Evolutionary conservation across 2,888 invertebrate species (phyloP), one percentile per base, ranked within the genome.

Genomic region (Brachylomia viminalis): DNA sequence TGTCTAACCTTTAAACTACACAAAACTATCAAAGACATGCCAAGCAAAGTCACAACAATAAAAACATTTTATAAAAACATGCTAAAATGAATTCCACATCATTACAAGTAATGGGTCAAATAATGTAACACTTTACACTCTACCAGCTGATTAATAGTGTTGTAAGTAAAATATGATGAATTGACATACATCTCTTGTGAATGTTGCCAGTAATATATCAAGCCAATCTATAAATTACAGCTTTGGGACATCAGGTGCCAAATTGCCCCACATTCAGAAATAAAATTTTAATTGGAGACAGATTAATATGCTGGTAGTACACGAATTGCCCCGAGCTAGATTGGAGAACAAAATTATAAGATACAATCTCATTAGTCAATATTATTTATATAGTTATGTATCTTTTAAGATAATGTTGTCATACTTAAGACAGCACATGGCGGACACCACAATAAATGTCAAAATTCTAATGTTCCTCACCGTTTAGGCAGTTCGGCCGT

Each of bases 91-190:
- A 77, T 77, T 77, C 33, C n/a, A 47, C 72, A 56, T 80, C 77
- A 75, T 70, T 66, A 72, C 58, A 75, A 65, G 62, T 83, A 77
- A 74, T 81, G 58, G 49, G 47, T 81, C 54, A 56, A 61, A 23
- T 85, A 84, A 77, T 83, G 83, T 82, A 82, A 77, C 73, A 77
- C 73, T 71, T 79, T 62, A 77, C 80, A 56, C 74, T 56, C 64
- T 80, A 64, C 52, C 47, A 13, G 33, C 78, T 82, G 69, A 83
- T 83, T 82, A 86, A 80, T 83, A 38, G 83, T 86, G 87, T 86
- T 83, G 86, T 87, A 86, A 86, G 83, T 79, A 80, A 56, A 81
- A 87, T 77, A 86, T 86, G 88, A 87, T 87, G 56, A 83, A 86
- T 86, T 83, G 75, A 80, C 73, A 79, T 65, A 71, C 78, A 79